Conservation (phyloP, 2,797 vertebrate genomes). For the Poecilia picta region DNA sequence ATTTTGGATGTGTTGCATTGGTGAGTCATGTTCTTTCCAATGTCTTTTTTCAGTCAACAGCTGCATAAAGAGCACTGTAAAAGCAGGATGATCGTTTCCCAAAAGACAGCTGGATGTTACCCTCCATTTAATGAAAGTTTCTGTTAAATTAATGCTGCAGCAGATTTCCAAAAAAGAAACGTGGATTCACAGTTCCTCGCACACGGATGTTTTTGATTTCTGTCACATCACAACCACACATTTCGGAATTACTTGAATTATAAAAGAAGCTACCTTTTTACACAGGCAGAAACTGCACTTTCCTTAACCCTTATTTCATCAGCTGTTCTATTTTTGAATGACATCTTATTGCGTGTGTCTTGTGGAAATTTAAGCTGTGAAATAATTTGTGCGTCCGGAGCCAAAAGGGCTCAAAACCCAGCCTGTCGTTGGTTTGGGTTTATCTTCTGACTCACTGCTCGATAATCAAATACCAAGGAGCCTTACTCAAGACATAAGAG, state of each 20-base stretch:
- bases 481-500: constrained; percentile 7
- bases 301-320: neutral
- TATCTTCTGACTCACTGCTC: constrained; percentile 17
- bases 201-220: neutral
- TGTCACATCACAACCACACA: neutral
- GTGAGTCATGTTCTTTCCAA: constrained; percentile 39
- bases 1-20: constrained; percentile 31
- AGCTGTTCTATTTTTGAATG: neutral
- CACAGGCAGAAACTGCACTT: neutral
- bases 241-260: neutral
- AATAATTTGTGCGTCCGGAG: constrained; percentile 9
- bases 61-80: constrained; percentile 10
- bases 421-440: constrained; percentile 18
- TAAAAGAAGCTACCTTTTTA: neutral
- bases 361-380: constrained; percentile 41
- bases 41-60: constrained; percentile 14
- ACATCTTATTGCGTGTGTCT: neutral
- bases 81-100: constrained; percentile 32
- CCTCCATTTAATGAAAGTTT: constrained; percentile 11
- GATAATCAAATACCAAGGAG: constrained; percentile 28
- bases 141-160: neutral
- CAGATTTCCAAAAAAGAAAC: neutral
- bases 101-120: constrained; percentile 16
- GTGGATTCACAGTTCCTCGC: neutral
- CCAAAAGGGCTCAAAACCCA: constrained; percentile 24